These are phyloP conservation scores for Pelvicachromis taeniatus DNA, from an alignment of 2,113 vertebrate genomes.

Conservation along the genomic window DNA sequence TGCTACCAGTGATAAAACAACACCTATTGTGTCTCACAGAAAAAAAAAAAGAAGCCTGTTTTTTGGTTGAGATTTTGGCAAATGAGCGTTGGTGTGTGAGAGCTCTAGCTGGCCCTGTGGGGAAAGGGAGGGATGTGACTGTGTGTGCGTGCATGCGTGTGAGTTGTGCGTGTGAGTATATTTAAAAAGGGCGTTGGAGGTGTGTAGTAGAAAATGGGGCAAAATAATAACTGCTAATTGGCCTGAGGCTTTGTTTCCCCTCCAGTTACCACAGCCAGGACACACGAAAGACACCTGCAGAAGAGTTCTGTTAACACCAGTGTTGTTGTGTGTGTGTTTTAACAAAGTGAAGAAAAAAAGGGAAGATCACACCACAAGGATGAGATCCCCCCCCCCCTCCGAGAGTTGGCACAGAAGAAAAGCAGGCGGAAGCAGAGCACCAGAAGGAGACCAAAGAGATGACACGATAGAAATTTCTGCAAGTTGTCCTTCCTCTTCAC, in stretches of 20 bases:
- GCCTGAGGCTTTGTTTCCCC: constrained; percentile 54
- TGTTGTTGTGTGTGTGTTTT: not conserved
- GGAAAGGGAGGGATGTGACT: not conserved
- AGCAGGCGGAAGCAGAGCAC: constrained; percentile 33
- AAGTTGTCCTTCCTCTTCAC: constrained; percentile 24
- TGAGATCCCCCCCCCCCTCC: not conserved
- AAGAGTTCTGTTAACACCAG: constrained; percentile 36
- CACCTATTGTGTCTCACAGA: constrained; percentile 24
- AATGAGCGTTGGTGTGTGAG: constrained; percentile 22
- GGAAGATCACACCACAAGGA: constrained; percentile 46
- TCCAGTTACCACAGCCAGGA: constrained; percentile 34
- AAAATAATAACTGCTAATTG: constrained; percentile 76
- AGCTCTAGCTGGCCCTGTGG: constrained; percentile 14
- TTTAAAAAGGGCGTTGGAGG: not conserved
- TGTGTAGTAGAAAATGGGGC: constrained; percentile 32
- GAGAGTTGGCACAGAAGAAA: constrained; percentile 21
- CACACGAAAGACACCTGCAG: constrained; percentile 46
- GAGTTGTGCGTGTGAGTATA: not conserved
- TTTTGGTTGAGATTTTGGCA: constrained; percentile 25
- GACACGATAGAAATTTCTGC: constrained; percentile 29
- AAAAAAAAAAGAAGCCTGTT: not conserved
- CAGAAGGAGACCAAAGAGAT: constrained; percentile 14
- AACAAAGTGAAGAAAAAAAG: constrained; percentile 31
- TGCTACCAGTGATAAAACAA: constrained; percentile 55
- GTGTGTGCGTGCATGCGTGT: not conserved